Evolutionary conservation across 2,797 vertebrate species (phyloP).

Genomic region (Podarcis siculus): DNA sequence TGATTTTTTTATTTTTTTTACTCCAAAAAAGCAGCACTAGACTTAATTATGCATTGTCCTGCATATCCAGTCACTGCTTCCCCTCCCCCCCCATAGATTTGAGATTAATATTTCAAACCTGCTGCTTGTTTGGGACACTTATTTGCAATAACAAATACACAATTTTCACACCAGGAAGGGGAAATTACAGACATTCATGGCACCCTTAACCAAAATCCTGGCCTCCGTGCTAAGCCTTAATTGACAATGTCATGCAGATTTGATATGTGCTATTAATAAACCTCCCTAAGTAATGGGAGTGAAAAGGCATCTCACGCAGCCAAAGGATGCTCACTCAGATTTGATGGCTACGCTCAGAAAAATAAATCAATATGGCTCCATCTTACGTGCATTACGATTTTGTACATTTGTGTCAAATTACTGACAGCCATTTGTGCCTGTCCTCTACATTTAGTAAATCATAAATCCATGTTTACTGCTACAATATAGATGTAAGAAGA

Average conservation of each 20-base stretch:
- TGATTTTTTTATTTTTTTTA: no score
- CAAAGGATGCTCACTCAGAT: no score
- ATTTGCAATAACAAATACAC: neutral
- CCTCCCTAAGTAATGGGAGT: neutral
- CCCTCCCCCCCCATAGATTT: no score
- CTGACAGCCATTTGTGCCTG: neutral
- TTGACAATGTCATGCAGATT: neutral
- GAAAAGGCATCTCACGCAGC: neutral
- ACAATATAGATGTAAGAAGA: neutral
- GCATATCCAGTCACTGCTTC: neutral
- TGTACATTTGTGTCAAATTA: neutral
- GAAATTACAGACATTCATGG: neutral
- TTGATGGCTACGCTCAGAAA: neutral
- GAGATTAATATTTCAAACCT: neutral
- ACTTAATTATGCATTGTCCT: neutral
- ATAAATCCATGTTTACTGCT: conserved; percentile 8
- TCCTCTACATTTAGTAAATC: conserved; percentile 13
- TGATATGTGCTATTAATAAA: neutral
- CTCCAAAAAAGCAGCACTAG: no score
- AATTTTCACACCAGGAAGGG: neutral
- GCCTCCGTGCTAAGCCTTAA: neutral
- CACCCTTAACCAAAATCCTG: neutral
- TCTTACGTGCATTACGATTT: neutral
- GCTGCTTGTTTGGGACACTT: neutral
- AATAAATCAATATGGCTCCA: neutral